phyloP scores from a whole-genome alignment of 2,888 invertebrate species.

The Eremobia ochroleuca region DNA sequence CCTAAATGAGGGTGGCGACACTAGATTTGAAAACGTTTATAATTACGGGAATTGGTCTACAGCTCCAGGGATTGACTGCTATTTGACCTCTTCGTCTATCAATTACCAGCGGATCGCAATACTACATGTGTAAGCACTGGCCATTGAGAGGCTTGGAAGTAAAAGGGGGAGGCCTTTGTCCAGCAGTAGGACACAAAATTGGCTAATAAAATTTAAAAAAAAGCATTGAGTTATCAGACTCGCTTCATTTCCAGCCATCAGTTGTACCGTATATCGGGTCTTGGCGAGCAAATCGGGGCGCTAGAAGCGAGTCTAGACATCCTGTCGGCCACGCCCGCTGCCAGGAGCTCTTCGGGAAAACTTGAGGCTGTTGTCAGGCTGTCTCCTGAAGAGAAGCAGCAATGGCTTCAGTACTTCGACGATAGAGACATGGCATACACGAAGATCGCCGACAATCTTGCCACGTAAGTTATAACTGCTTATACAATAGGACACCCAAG shows the following conservation, averaged over 20 bases:
- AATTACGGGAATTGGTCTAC: no score
- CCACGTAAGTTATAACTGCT: constrained; percentile 76
- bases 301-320: constrained; percentile 80
- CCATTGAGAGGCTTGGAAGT: not conserved
- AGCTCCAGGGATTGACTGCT: not conserved
- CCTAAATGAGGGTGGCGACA: not conserved
- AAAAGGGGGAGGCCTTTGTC: not conserved
- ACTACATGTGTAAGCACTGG: not conserved
- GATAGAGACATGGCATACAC: constrained; percentile 76
- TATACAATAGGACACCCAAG: not conserved
- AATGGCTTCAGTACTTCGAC: constrained; percentile 83
- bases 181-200: not conserved
- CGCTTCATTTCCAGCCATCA: constrained; percentile 79
- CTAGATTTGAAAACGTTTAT: not conserved
- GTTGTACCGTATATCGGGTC: constrained; percentile 80
- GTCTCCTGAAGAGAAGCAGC: constrained; percentile 79
- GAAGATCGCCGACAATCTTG: constrained; percentile 82
- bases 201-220: no score
- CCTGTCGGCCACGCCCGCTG: constrained; percentile 77
- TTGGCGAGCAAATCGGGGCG: constrained; percentile 72
- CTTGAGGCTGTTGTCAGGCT: constrained; percentile 82
- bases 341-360: constrained; percentile 74
- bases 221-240: not conserved
- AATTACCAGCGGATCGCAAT: not conserved
- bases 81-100: not conserved